Conservation (phyloP, 2,113 vertebrate genomes). For the Ploceus nigricollis region DNA sequence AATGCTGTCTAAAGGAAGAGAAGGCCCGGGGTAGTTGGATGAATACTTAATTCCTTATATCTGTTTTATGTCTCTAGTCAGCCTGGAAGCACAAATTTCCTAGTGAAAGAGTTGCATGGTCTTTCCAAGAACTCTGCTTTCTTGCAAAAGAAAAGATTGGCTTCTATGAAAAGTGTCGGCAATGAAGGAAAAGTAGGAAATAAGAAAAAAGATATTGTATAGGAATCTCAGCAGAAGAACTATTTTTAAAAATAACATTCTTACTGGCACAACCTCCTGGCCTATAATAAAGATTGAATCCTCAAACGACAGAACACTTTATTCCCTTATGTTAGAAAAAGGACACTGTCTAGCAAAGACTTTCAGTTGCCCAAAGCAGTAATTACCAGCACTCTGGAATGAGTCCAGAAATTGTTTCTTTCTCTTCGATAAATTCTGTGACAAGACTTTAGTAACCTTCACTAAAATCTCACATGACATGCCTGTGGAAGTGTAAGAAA, state of each 20-base stretch:
- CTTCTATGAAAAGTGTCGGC: neutral
- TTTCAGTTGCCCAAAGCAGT: neutral
- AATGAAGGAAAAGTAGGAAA: neutral
- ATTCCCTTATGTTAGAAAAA: neutral
- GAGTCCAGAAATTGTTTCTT: neutral
- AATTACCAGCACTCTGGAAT: neutral
- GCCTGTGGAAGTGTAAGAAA: neutral
- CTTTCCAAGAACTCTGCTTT: constrained; percentile 50
- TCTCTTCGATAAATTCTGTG: neutral
- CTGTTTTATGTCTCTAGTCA: constrained; percentile 47
- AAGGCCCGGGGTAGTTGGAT: neutral
- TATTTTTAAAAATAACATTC: neutral
- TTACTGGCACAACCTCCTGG: neutral
- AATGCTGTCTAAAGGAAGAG: neutral
- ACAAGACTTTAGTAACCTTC: neutral
- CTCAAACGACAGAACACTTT: neutral
- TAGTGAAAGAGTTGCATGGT: neutral
- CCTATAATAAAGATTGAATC: constrained; percentile 8
- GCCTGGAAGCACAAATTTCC: constrained; percentile 40
- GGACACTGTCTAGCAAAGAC: neutral
- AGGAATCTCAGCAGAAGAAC: neutral
- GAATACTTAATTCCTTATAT: constrained; percentile 54
- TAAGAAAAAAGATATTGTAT: neutral
- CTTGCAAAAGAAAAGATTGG: constrained; percentile 4
- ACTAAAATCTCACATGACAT: neutral